These are phyloP conservation scores for Philereme transversata DNA, from an alignment of 2,888 invertebrate genomes.

Conservation along the genomic window DNA sequence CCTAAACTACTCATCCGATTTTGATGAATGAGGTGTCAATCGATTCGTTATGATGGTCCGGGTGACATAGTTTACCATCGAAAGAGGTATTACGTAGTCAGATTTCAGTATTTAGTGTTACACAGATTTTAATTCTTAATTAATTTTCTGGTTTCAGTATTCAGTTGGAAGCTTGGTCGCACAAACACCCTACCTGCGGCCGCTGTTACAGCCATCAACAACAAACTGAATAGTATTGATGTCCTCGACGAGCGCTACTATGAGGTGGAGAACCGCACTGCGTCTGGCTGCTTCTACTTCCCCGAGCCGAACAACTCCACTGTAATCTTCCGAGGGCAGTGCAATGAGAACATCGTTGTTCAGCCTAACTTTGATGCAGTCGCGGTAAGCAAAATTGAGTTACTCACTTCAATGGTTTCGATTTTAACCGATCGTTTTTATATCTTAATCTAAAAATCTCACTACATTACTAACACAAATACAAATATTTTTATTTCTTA, in stretches of 20 bases:
- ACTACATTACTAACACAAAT: too few relatives aligned
- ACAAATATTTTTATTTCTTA: too few relatives aligned
- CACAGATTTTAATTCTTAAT: too few relatives aligned
- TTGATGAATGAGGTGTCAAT: too few relatives aligned
- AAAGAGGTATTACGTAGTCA: too few relatives aligned
- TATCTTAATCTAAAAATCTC: too few relatives aligned
- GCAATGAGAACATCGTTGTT: conserved; percentile 52
- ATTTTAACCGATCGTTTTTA: too few relatives aligned
- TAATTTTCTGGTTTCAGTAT: conserved; percentile 50
- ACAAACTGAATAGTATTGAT: conserved; percentile 42
- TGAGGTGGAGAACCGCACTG: conserved; percentile 47
- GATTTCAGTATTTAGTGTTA: too few relatives aligned
- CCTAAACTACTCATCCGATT: too few relatives aligned
- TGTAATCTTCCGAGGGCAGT: conserved; percentile 60
- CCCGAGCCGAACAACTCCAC: conserved; percentile 47
- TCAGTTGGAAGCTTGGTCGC: conserved; percentile 70
- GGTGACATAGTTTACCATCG: too few relatives aligned
- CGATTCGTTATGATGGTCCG: too few relatives aligned
- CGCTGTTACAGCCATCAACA: conserved; percentile 49
- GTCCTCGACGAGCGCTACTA: conserved; percentile 58
- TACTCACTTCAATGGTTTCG: too few relatives aligned
- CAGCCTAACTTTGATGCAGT: conserved; percentile 52
- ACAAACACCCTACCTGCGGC: conserved; percentile 41
- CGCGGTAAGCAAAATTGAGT: conserved; percentile 39
- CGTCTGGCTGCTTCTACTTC: conserved; percentile 58